Base-by-base conservation (phyloP, 2,888 invertebrate genomes). In the Atethmia centrago region DNA sequence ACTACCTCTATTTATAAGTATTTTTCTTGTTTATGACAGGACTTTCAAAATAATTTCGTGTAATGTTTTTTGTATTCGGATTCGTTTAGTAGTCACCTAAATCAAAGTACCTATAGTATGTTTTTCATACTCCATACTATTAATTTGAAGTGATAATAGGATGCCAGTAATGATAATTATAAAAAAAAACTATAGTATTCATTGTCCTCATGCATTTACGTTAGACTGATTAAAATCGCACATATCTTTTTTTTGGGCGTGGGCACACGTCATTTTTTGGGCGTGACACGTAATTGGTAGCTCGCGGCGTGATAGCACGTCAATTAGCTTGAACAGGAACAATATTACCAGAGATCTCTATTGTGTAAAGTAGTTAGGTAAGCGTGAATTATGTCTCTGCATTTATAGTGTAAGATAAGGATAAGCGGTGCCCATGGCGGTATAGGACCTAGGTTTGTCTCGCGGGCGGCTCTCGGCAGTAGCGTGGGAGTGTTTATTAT, bases 1-100 rank as follows among this genome's bases (percentile, higher is more conserved):
- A 83, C 92, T 92, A 92, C 92, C 92, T 92, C 92, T 89, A 85
- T 84, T 78, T 86, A 74, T 87, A 87, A 90, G 89, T 90, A 88
- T 90, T 87, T 83, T 83, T 74, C 63, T 83, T 74, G 56, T 74
- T 63, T 56, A 28, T 14, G 12, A 63, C 25, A 45, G n/a, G 47
- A 56, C 14, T 79, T 69, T 36, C 12, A 45, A 9, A 63, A 51
- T n/a, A 63, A 28, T 40, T n/a, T 36, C 49, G 79, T 71, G 49
- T 42, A 71, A 88, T 90, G 85, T 80, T 84, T 77, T 64, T 74
- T 71, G 51, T 71, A 68, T 74, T 47, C 51, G 83, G 83, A 83
- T 87, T 83, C 77, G 71, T 84, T 78, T 71, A 80, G 78, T 55
- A 88, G 86, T 87, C 86, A 86, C 86, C 88, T 61, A 78, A 73